Evolutionary conservation across 2,888 invertebrate species (phyloP), one percentile per base, ranked within the genome.

Genomic region (Drosophila tripunctata): DNA sequence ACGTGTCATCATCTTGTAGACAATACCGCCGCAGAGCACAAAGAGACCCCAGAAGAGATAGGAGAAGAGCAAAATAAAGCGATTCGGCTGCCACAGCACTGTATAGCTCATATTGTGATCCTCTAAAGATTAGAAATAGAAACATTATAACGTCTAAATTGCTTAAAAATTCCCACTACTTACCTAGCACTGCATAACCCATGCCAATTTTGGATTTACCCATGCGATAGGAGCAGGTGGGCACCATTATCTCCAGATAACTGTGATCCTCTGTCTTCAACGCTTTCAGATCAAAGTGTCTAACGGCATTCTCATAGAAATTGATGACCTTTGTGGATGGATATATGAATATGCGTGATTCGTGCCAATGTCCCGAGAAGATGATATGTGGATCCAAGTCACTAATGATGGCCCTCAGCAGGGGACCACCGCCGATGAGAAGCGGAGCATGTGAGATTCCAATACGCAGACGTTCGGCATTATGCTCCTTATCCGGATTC

Each of bases 141-240:
- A 10, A 4, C 5, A 12, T 12, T 31, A 2, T 0, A 6, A 14
- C 15, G 1, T 10, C 21, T 4, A 12, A 8, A 15, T 22, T 0
- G 21, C 12, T 17, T 12, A 10, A 6, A 21, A 4, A 1, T 8
- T 17, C 5, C 6, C 1, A 3, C 4, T 2, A 60, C 81, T 91
- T 92, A 96, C 97, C 95, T 76, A 97, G 91, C 54, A 96, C 92
- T 6, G 96, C 96, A 70, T 94, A 95, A 30, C 97, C 98, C 91
- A 95, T 97, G 1, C 98, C 99, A 91, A 98, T 96, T 74, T 95
- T 92, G 2, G 91, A 90, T 15, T 96, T 96, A 1, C 99, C 99
- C 99, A 99, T 99, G 82, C 99, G 94, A 90, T 99, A 99, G 0
- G 98, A 98, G 89, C 97, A 97, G 0, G 99, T 98, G 2, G 99